Evolutionary conservation across 2,888 invertebrate species (phyloP), one percentile per base, ranked within the genome.

Genomic region (Pyrocoelia pectoralis): DNA sequence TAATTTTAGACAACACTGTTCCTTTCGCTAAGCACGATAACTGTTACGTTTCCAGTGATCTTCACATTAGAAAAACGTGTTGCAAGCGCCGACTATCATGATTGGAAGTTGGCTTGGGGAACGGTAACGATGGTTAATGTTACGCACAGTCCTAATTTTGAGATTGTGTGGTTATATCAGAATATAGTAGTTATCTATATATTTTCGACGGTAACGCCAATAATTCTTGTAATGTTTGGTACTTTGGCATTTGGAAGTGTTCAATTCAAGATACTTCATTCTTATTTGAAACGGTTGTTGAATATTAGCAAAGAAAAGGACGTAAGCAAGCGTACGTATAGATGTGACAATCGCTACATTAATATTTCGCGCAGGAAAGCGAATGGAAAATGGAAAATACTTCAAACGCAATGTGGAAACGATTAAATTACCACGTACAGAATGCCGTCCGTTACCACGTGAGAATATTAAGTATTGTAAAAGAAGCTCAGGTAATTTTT

Each of bases 401-500:
- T n/a, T n/a, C n/a, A n/a, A n/a, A n/a, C n/a, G n/a, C n/a, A n/a
- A n/a, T n/a, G n/a, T n/a, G n/a, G n/a, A n/a, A n/a, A n/a, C n/a
- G n/a, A n/a, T n/a, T n/a, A n/a, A n/a, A n/a, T n/a, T n/a, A n/a
- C n/a, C n/a, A n/a, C n/a, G n/a, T n/a, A n/a, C n/a, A 2, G 2
- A 13, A 61, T 13, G 56, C 46, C 6, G 52, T 67, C 9, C 18
- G 12, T 6, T 68, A 68, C 40, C 68, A 68, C 40, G 53, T 59
- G 17, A 52, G 56, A 1, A 61, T 68, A 17, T 48, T 56, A 5
- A 46, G 64, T 9, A 48, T 65, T 43, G 59, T 62, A 1, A 40
- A 54, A 33, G 41, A 61, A 40, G 50, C 66, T 6, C 66, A 68
- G 50, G 49, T 46, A 8, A 33, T 48, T 12, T 61, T 67, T 19